These are phyloP conservation scores for Meda fulgida DNA, from an alignment of 2,797 vertebrate species.

Conservation along the genomic window DNA sequence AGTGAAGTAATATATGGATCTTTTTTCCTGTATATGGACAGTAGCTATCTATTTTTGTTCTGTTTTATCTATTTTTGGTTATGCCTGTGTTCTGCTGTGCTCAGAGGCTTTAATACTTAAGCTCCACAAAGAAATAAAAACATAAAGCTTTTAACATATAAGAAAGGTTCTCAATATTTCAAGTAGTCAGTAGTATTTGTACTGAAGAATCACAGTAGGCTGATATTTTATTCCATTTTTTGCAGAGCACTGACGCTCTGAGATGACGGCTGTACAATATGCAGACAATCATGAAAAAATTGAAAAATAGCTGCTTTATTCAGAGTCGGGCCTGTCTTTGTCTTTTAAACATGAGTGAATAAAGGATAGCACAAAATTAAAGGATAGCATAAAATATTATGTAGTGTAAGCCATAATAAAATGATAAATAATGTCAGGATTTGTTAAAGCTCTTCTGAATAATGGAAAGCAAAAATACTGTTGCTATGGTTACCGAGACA, in stretches of 20 bases:
- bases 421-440: not conserved
- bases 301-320: not conserved
- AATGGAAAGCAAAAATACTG: not conserved
- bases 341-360: not conserved
- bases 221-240: not conserved
- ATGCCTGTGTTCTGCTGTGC: not conserved
- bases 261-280: not conserved
- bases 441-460: not conserved
- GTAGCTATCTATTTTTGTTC: not conserved
- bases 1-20: not conserved
- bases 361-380: not conserved
- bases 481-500: not conserved
- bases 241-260: not conserved
- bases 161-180: slow-evolving; percentile 1
- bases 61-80: slow-evolving; percentile 1
- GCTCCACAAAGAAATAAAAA: slow-evolving; percentile 8
- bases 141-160: not conserved
- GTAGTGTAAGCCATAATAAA: not conserved
- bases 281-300: not conserved
- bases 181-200: not conserved
- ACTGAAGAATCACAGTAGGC: not conserved
- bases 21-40: not conserved
- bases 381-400: not conserved
- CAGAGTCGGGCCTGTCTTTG: not conserved
- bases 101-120: not conserved